Evolutionary conservation across 2,797 vertebrate genomes (phyloP).

Genomic region (Sebastes miniatus): DNA sequence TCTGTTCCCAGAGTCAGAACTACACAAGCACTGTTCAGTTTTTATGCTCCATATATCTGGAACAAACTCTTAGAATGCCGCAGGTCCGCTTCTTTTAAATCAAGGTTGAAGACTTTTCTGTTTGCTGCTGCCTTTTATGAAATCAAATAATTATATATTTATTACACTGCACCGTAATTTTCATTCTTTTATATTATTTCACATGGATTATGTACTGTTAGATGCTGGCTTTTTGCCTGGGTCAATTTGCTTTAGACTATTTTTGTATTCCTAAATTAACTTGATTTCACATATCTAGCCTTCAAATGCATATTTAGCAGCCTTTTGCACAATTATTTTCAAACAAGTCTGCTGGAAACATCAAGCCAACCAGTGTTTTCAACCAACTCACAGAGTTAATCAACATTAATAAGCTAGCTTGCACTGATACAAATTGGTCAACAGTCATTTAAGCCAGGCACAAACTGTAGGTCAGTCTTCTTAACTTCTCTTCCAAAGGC

Average conservation of each 20-base stretch:
- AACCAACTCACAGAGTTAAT: not conserved
- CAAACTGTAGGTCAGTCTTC: not conserved
- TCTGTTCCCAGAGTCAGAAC: no score
- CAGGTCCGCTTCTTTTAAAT: not conserved
- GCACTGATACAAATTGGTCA: not conserved
- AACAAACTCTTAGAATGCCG: not conserved
- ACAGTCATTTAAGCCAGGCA: not conserved
- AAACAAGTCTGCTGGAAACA: not conserved
- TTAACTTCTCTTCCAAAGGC: not conserved
- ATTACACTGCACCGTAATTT: no score
- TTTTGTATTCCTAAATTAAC: not conserved
- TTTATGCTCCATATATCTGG: not conserved
- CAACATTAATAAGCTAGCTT: not conserved
- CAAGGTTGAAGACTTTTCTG: not conserved
- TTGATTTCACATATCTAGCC: not conserved
- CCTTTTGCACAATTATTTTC: not conserved
- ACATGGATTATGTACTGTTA: not conserved
- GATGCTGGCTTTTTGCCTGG: not conserved
- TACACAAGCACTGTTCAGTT: no score
- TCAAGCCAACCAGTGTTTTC: not conserved
- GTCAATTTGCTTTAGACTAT: not conserved
- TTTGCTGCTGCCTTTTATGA: no score
- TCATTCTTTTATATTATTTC: no score
- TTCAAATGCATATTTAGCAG: not conserved
- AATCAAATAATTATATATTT: no score